Percentiles rank a stretch among this genome's conserved stretches.
Conservation (phyloP, 64 coral and sea anemone species). For the Platygyra sinensis region DNA sequence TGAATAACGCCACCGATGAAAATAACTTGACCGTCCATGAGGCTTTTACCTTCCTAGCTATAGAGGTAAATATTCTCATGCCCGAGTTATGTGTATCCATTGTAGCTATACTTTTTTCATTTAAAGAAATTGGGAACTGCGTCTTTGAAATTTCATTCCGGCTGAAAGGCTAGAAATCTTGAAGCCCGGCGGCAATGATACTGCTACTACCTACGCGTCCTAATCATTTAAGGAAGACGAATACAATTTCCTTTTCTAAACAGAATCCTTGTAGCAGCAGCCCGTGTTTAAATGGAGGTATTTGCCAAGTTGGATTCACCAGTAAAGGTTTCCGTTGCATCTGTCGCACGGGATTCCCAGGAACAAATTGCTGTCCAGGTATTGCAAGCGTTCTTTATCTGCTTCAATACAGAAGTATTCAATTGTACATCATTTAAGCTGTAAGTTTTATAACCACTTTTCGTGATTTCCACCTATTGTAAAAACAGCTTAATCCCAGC, state of each 20-base stretch:
- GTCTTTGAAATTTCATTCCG: no score
- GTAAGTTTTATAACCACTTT: no score
- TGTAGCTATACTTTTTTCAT: background rate
- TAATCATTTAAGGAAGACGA: no score
- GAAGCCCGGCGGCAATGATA: no score
- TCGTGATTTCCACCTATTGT: no score
- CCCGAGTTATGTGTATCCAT: no score
- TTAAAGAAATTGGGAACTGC: no score
- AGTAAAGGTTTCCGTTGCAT: slow-evolving; percentile 3
- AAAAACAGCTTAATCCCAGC: no score
- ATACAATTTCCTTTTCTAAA: background rate
- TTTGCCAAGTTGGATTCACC: slow-evolving; percentile 18
- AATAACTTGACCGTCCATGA: background rate
- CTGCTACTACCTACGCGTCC: no score
- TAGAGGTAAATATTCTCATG: background rate
- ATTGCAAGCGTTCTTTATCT: background rate
- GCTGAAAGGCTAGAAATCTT: no score
- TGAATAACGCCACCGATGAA: background rate
- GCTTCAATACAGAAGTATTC: no score
- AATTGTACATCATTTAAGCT: no score
- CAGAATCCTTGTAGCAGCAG: background rate
- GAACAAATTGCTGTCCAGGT: background rate
- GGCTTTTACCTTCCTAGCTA: background rate
- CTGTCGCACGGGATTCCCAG: background rate
- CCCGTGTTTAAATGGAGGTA: background rate